Base-by-base conservation (phyloP, 2,888 invertebrate genomes). In the Lymantria monacha region DNA sequence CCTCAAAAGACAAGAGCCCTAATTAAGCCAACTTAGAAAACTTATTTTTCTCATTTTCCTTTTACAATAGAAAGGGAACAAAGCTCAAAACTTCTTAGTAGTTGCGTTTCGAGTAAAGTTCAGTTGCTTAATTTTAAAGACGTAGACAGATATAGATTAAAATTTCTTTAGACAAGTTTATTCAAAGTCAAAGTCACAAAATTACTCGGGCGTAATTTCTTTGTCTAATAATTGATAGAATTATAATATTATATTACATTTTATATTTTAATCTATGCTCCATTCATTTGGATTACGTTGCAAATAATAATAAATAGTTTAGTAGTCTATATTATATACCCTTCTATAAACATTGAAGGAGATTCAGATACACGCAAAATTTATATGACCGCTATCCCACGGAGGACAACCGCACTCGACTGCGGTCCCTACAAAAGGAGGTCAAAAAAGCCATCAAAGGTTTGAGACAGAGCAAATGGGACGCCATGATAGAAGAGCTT, bases 21-120 rank as follows among this genome's bases (percentile, higher is more conserved):
- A 55, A 63, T 63, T 55, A 65, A 61, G 52, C 54, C 46, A 54
- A 53, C 56, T 65, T 53, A 50, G 14, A 53, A 58, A 57, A 61
- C 48, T 53, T 51, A 41, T 48, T 53, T 45, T 56, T 53, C 52
- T 44, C 48, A 50, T 58, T 66, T 56, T 14, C 33, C 54, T 42
- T 45, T 54, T 46, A 48, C 46, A 50, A 48, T 44, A 48, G 55
- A 44, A 44, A 30, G 40, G 42, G 42, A 40, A 42, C 48, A 46
- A 49, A 41, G 30, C 49, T 44, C 44, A 53, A 49, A 60, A 54
- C 43, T 54, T 57, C 47, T 55, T 46, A 48, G 46, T 44, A 42
- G 44, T 49, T 36, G 47, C 44, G 46, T 47, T 42, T 48, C 47
- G 9, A 11, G 43, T 9, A 31, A 49, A 56, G 22, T 22, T 22